phyloP scores from a whole-genome alignment of 1,140 invertebrate species.

The Globodera ellingtonae region DNA sequence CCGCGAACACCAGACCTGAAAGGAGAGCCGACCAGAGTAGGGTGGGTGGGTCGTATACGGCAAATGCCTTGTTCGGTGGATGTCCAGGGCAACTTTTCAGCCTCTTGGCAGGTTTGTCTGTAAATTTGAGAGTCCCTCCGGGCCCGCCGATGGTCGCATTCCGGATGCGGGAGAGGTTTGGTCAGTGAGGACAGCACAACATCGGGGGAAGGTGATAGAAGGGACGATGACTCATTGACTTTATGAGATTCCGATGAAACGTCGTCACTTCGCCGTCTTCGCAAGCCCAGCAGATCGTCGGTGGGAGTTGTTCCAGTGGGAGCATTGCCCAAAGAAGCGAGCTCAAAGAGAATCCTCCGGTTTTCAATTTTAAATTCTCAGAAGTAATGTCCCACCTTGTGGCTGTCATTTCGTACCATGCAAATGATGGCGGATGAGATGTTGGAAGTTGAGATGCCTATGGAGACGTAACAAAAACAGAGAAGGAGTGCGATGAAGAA shows the following conservation, averaged over 20 bases:
- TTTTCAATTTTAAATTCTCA: no score
- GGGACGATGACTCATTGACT: not conserved
- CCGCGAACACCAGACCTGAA: conserved; percentile 60
- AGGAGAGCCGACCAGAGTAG: not conserved
- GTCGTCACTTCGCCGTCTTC: not conserved
- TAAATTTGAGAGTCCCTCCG: conserved; percentile 12
- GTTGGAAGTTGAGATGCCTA: conserved; percentile 49
- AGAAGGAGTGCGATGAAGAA: conserved; percentile 62
- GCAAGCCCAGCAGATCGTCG: no score
- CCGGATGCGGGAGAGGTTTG: not conserved
- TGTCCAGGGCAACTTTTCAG: conserved; percentile 49
- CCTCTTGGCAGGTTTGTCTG: conserved; percentile 48
- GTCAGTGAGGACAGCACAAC: not conserved
- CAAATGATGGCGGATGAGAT: conserved; percentile 44
- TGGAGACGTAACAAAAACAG: conserved; percentile 60
- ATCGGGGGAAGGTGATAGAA: not conserved
- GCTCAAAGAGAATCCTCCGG: not conserved
- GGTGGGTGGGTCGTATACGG: not conserved
- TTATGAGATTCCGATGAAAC: not conserved
- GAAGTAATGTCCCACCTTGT: conserved; percentile 13
- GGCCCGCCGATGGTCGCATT: conserved; percentile 4
- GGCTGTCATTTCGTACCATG: conserved; percentile 42
- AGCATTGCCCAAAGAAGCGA: not conserved
- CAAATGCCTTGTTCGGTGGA: conserved; percentile 52
- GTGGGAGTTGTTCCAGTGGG: no score